phyloP scores from a whole-genome alignment of 2,797 vertebrate genomes.

The Anas bahamensis region DNA sequence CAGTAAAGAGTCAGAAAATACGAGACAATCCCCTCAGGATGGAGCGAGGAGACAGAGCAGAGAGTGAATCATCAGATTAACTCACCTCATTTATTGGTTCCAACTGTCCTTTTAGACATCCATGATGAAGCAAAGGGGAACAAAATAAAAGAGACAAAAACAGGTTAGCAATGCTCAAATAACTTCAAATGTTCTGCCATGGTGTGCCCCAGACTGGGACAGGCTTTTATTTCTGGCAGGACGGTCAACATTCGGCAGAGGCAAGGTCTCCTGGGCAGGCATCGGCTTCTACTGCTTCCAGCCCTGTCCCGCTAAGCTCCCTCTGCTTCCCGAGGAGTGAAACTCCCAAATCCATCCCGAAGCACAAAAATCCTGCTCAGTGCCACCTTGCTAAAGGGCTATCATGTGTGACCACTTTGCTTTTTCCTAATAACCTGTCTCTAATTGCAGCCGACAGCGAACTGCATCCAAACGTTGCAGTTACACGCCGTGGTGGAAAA shows the following conservation, averaged over 20 bases:
- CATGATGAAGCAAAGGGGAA: constrained; percentile 67
- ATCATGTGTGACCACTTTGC: not conserved
- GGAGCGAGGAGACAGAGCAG: constrained; percentile 11
- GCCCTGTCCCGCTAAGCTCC: not conserved
- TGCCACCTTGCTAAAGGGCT: not conserved
- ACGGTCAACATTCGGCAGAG: not conserved
- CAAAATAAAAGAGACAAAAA: constrained; percentile 74
- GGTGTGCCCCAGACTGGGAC: constrained; percentile 25
- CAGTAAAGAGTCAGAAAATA: constrained; percentile 41
- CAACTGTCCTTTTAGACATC: constrained; percentile 91
- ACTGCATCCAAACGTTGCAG: not conserved
- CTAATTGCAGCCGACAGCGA: not conserved
- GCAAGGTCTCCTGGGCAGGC: not conserved
- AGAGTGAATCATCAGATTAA: constrained; percentile 72
- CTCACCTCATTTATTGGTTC: constrained; percentile 91
- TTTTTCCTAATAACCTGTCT: not conserved
- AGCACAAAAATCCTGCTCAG: not conserved
- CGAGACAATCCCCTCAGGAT: constrained; percentile 59
- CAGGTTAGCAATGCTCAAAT: constrained; percentile 80
- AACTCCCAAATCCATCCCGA: not conserved
- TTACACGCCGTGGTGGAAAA: not conserved
- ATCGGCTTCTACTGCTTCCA: not conserved
- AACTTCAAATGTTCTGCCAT: constrained; percentile 52
- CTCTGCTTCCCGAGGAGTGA: not conserved
- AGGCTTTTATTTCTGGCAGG: constrained; percentile 47